Conservation (phyloP, 2,888 invertebrate genomes). For the Lypha dubia region DNA sequence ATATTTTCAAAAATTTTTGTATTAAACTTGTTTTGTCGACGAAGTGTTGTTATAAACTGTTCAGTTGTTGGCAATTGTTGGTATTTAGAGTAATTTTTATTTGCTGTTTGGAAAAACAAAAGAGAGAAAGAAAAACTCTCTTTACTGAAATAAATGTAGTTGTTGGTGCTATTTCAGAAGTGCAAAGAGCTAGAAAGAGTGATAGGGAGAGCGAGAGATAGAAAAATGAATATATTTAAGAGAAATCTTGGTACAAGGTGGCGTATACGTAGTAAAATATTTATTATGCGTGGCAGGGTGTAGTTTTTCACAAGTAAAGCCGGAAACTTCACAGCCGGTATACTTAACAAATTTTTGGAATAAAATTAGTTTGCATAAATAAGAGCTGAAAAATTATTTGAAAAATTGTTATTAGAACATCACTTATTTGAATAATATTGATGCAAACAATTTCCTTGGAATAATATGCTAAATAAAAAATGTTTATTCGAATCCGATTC, state of each 20-base stretch:
- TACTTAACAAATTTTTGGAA: too few relatives aligned
- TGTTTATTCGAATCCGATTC: too few relatives aligned
- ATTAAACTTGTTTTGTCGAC: slow-evolving; percentile 20
- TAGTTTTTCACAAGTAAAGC: too few relatives aligned
- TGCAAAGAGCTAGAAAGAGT: neutral
- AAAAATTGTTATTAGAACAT: too few relatives aligned
- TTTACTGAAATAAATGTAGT: neutral
- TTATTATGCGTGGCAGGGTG: slow-evolving; percentile 13
- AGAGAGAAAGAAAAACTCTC: neutral
- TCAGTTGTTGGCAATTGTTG: neutral
- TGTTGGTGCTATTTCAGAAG: neutral
- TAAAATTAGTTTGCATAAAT: too few relatives aligned
- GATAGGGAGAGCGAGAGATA: too few relatives aligned
- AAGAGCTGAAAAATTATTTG: too few relatives aligned
- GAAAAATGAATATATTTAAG: neutral
- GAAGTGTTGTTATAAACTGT: slow-evolving; percentile 34
- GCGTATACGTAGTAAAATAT: slow-evolving; percentile 48
- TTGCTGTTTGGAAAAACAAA: neutral
- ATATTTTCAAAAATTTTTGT: neutral
- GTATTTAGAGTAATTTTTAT: neutral
- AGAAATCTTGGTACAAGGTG: neutral
- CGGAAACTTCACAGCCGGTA: too few relatives aligned
- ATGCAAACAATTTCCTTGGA: too few relatives aligned
- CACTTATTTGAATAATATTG: too few relatives aligned
- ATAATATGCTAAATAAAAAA: too few relatives aligned